Base-by-base conservation (phyloP, 2,888 invertebrate species). In the Perizoma affinitatum region DNA sequence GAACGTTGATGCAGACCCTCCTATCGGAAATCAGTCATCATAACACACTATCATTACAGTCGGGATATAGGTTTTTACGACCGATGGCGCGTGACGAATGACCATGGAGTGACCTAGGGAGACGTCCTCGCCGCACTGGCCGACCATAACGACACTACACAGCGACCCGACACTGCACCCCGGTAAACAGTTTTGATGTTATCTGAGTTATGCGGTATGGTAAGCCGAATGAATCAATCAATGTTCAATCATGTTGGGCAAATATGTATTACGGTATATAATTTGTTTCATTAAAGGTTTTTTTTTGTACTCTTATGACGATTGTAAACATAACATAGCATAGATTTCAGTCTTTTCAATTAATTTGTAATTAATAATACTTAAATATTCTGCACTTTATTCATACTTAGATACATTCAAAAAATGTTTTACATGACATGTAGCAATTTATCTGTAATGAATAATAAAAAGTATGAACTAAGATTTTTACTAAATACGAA, bases 71-170 rank as follows among this genome's bases (percentile, higher is more conserved):
- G 58, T 58, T 10, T 54, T 42, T 73, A 56, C 56, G 70, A 50
- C 78, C 84, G 80, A 86, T 89, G 88, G 86, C 81, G 88, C 88
- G 85, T 88, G 84, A 87, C 80, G 78, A 68, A 58, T 77, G 88
- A 76, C 90, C 90, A 83, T 89, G 89, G 75, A 75, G 71, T 76
- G 85, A 85, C 87, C 88, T 87, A 87, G 84, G 86, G 72, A 80
- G 73, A 66, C 78, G 85, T 83, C 86, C 86, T 85, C 84, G 85
- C 70, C 79, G 80, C 67, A 66, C 83, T 79, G 83, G 71, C 80
- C 78, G 79, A 88, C 88, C 90, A 86, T 84, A 87, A 87, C 84
- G 82, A 82, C 76, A 76, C 69, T 76, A 72, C 71, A 69, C 63
- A 69, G 65, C 70, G 61, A 67, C 70, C 71, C 76, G 75, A 75